Base-by-base conservation (phyloP, 2,888 invertebrate species). In the Agrotis exclamationis region DNA sequence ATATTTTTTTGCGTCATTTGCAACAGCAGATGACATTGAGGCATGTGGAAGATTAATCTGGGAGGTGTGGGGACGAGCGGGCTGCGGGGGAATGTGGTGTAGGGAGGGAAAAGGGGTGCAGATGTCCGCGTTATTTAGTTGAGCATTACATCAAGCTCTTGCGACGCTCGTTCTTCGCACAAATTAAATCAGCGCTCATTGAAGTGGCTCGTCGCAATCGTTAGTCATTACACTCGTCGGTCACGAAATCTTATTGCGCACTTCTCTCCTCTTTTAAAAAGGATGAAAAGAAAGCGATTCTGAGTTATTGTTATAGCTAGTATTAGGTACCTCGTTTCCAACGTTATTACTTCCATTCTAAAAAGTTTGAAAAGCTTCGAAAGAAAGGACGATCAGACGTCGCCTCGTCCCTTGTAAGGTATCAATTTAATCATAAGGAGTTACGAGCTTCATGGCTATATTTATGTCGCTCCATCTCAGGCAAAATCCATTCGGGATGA, bases 21-120 rank as follows among this genome's bases (percentile, higher is more conserved):
- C 93, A 91, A 89, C 90, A 89, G 87, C 85, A 89, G 91, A 92
- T 93, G 94, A 93, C 93, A 89, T 92, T 93, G 94, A 94, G 88
- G 91, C 90, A 94, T 93, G 93, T 92, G 88, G 87, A 91, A 91
- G 90, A 94, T 94, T 94, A 94, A 93, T 93, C 92, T 91, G 86
- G 85, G 83, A 85, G 86, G 73, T 80, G 82, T 80, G 84, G 83
- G 82, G 84, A 83, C 81, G 79, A 83, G 79, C 56, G 73, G 73
- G 77, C 70, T 24, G 48, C 51, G 60, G 66, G 74, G 50, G 48
- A 63, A 67, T 48, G 59, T 33, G 63, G 64, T 67, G 74, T 51
- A 63, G 76, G 76, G 77, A 70, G 69, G 58, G 9, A 6, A 76
- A 71, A 58, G 74, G 84, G 82, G 83, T 64, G 85, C 68, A 82